Conservation (phyloP, 2,113 vertebrate species). For the Lichenostomus cassidix region DNA sequence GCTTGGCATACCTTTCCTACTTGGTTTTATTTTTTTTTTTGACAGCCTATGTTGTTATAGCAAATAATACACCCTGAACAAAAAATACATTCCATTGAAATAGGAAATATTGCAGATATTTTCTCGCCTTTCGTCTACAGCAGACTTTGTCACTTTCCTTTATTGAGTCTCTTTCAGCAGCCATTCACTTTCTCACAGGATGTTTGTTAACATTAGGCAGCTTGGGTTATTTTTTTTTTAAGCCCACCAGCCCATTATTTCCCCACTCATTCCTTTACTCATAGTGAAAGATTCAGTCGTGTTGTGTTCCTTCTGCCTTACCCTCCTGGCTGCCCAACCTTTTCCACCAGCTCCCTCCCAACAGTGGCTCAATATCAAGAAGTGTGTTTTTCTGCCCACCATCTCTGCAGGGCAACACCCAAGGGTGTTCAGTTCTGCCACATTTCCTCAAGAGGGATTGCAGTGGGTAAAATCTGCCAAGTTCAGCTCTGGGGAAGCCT, state of each 20-base stretch:
- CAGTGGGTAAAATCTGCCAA: background rate
- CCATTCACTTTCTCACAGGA: background rate
- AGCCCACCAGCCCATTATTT: background rate
- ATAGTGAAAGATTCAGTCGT: fast-evolving
- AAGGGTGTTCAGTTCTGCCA: fast-evolving
- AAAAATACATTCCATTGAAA: background rate
- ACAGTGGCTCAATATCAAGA: fast-evolving
- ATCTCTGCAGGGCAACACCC: background rate
- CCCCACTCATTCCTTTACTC: background rate
- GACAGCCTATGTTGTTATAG: background rate
- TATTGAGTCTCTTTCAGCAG: background rate
- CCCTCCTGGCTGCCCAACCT: background rate
- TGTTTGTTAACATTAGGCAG: background rate
- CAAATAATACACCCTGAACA: background rate
- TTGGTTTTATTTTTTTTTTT: background rate
- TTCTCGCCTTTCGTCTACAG: background rate
- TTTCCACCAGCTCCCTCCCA: background rate
- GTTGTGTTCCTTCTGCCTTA: background rate
- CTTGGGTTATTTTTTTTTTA: background rate
- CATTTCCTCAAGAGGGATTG: fast-evolving
- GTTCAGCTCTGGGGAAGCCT: background rate
- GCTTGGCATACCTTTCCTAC: background rate
- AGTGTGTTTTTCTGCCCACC: background rate
- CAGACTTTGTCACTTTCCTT: background rate
- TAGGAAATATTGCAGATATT: background rate